Conservation (phyloP, 2,113 vertebrate genomes). For the Baryphthengus martii region DNA sequence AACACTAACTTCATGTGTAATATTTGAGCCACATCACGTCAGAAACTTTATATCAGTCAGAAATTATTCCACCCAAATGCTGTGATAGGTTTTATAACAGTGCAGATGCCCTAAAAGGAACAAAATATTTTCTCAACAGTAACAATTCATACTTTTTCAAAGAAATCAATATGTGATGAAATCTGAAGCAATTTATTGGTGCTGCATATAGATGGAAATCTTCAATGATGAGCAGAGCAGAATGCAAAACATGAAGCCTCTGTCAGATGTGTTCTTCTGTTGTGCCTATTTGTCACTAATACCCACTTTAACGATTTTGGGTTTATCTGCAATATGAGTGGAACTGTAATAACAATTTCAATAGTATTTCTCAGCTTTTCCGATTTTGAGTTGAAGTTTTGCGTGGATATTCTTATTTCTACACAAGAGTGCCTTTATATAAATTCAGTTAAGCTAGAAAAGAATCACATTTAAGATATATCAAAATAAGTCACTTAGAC, state of each 20-base stretch:
- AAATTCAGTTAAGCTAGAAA: not conserved
- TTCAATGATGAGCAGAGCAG: not conserved
- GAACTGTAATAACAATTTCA: not conserved
- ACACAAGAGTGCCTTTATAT: not conserved
- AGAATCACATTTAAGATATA: not conserved
- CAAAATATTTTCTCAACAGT: not conserved
- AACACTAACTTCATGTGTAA: not conserved
- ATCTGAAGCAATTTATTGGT: not conserved
- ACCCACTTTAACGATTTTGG: not conserved
- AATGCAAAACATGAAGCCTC: not conserved
- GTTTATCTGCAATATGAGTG: not conserved
- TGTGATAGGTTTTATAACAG: not conserved
- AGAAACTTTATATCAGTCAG: not conserved
- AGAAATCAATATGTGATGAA: not conserved
- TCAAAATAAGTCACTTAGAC: not conserved
- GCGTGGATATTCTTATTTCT: not conserved
- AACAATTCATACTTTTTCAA: not conserved
- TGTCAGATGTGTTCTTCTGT: not conserved
- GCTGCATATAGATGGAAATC: not conserved
- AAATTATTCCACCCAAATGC: not conserved
- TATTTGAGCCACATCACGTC: not conserved
- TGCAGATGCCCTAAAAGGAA: not conserved
- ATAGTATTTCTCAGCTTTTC: not conserved
- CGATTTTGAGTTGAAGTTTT: not conserved
- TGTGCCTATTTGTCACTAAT: not conserved